phyloP scores from a whole-genome alignment of 2,113 vertebrate genomes.

The Oreotrochilus melanogaster region DNA sequence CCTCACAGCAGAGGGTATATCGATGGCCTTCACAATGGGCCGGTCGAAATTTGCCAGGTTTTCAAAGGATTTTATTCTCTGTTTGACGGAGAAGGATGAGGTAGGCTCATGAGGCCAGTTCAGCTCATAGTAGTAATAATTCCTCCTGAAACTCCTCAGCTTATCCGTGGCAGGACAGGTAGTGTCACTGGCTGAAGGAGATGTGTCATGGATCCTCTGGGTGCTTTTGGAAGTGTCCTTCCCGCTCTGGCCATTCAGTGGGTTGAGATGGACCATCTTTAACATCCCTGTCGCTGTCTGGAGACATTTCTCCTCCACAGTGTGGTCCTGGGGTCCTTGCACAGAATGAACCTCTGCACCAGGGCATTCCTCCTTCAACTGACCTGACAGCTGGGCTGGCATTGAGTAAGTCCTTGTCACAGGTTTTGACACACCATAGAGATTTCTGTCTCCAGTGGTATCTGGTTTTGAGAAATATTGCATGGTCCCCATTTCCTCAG shows the following conservation, averaged over 20 bases:
- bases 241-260: constrained; percentile 29
- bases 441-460: background rate
- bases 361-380: constrained; percentile 61
- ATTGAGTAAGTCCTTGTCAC: constrained; percentile 81
- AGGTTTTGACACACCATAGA: constrained; percentile 61
- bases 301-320: background rate
- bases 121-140: constrained; percentile 82
- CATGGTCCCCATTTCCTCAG: background rate
- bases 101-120: constrained; percentile 80
- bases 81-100: constrained; percentile 91
- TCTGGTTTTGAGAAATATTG: background rate
- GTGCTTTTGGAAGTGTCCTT: background rate
- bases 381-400: constrained; percentile 76
- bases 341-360: background rate
- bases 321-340: background rate
- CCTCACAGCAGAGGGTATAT: constrained; percentile 79
- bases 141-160: constrained; percentile 74
- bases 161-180: constrained; percentile 43
- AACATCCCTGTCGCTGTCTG: background rate
- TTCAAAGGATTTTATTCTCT: constrained; percentile 96
- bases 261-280: constrained; percentile 22
- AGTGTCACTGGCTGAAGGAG: background rate
- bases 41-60: constrained; percentile 90
- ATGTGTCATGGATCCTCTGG: background rate
- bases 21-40: constrained; percentile 77